Conservation (phyloP, 2,113 vertebrate species). For the Alligator mississippiensis region DNA sequence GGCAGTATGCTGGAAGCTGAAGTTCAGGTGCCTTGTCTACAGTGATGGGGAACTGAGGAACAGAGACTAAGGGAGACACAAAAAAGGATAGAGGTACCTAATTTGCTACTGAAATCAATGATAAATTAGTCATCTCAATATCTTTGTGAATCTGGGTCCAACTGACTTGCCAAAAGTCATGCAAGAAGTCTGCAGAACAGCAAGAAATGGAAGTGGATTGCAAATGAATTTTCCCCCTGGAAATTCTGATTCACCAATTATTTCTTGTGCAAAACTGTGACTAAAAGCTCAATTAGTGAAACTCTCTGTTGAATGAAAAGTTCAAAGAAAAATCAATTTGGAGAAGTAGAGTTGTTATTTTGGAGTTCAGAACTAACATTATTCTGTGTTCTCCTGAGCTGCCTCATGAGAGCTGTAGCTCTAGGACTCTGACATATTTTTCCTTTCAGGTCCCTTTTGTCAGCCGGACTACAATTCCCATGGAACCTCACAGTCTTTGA, state of each 20-base stretch:
- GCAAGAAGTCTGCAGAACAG: not conserved
- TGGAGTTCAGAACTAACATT: not conserved
- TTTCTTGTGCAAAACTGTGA: not conserved
- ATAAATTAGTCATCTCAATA: too few species aligned
- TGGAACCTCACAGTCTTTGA: not conserved
- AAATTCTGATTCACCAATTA: not conserved
- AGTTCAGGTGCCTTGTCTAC: conserved; percentile 56
- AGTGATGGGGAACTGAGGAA: not conserved
- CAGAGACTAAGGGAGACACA: too few species aligned
- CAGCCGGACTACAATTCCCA: not conserved
- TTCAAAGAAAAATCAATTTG: not conserved
- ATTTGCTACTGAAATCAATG: too few species aligned
- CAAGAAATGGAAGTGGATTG: not conserved
- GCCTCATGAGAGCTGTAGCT: not conserved
- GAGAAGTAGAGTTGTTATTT: not conserved
- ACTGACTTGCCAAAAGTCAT: not conserved
- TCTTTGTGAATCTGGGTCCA: not conserved
- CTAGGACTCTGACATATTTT: not conserved
- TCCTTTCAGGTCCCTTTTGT: not conserved
- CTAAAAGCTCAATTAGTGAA: not conserved
- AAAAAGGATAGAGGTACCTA: too few species aligned
- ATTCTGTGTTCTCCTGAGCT: not conserved
- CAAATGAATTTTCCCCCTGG: not conserved
- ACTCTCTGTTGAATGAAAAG: not conserved
- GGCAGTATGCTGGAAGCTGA: conserved; percentile 47